Conservation (phyloP, 2,113 vertebrate species). For the Tetraodon nigroviridis region DNA sequence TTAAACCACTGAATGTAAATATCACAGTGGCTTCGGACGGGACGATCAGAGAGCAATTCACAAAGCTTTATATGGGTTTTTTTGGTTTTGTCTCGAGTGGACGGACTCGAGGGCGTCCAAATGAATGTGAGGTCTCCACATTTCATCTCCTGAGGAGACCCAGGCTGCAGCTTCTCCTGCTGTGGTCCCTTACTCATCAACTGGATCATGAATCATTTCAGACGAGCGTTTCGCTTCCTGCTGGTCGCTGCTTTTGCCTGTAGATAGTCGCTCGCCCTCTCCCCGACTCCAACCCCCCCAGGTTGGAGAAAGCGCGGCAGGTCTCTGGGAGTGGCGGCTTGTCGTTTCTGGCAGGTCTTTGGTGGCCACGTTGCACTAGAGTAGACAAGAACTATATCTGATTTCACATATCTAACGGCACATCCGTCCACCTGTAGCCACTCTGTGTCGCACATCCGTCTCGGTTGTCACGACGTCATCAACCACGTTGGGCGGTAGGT, state of each 20-base stretch:
- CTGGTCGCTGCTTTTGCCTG: conserved; percentile 4
- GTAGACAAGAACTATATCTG: conserved; percentile 53
- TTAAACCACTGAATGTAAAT: conserved; percentile 73
- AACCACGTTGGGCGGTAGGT: conserved; percentile 4
- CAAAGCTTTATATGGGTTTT: conserved; percentile 59
- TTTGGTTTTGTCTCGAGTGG: background rate
- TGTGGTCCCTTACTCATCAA: background rate
- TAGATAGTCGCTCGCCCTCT: conserved; percentile 39
- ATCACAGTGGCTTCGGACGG: conserved; percentile 34
- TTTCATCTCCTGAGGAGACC: conserved; percentile 14
- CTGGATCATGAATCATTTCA: conserved; percentile 32
- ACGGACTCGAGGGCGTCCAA: conserved; percentile 50
- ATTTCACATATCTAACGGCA: conserved; percentile 43
- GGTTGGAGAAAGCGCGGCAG: conserved; percentile 14
- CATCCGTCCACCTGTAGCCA: conserved; percentile 12
- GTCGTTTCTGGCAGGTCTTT: conserved; percentile 29
- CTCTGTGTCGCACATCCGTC: conserved; percentile 16
- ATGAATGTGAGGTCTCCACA: conserved; percentile 49
- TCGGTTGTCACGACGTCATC: conserved; percentile 21
- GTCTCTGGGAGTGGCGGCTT: conserved; percentile 1
- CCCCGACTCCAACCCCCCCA: conserved; percentile 15
- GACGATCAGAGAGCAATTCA: conserved; percentile 65
- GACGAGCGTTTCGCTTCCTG: conserved; percentile 13
- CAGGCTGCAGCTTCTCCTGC: conserved; percentile 1
- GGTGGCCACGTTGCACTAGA: conserved; percentile 56